Evolutionary conservation across 2,888 invertebrate species (phyloP), one percentile per base, ranked within the genome.

Genomic region (Apamea epomidion): DNA sequence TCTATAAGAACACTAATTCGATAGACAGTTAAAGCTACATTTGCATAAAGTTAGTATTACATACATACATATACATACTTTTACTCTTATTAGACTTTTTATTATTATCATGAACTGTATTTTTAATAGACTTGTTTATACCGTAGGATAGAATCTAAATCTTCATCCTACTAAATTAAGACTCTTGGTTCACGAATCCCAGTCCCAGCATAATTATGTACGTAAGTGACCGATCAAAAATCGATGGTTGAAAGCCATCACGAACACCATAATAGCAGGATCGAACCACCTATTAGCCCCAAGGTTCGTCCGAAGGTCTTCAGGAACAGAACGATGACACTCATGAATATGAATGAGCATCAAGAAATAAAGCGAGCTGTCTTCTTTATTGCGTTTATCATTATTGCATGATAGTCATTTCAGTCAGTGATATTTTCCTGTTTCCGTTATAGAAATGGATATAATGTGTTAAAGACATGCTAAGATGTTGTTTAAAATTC

Each of bases 311-410:
- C 82, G 87, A 90, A 89, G 85, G 83, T 70, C 86, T 25, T 16
- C 84, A 84, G 85, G 82, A 85, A 86, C 84, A 76, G 78, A 83
- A 77, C 70, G 82, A 86, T 82, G 82, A 60, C 76, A 67, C 74
- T 87, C 78, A 87, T 87, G 80, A 84, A 90, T 91, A 90, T 91
- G 69, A 76, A 88, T 89, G 83, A 86, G 48, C 80, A 72, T 78
- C 71, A 80, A 84, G 67, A 76, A 81, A 87, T 83, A 76, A 74
- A 76, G 37, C 18, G 42, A 72, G 0, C 75, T 80, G 75, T 83
- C 82, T 82, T 67, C 72, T 76, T 45, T 51, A 76, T 81, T 65
- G 71, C 78, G 48, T 82, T 82, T 60, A 81, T 87, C 80, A 77
- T 80, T 87, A 70, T 78, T 14, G 60, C 21, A 74, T 83, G 45